These are phyloP conservation scores for Trachymyrmex septentrionalis DNA, from an alignment of 1,140 invertebrate species.

Conservation along the genomic window DNA sequence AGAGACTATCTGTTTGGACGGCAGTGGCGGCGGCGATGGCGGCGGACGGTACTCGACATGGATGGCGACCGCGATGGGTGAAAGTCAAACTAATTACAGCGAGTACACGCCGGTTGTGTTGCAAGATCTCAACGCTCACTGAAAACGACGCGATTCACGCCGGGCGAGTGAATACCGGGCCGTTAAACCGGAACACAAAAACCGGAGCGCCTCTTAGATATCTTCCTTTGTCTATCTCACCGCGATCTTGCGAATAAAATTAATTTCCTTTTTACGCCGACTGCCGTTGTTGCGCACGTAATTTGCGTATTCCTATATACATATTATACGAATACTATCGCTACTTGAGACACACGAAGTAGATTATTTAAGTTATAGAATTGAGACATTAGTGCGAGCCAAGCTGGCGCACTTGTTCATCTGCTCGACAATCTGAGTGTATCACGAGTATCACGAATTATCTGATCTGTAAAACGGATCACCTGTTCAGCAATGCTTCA, in stretches of 20 bases:
- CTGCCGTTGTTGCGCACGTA: background rate
- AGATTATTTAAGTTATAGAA: background rate
- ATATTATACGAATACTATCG: background rate
- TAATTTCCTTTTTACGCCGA: background rate
- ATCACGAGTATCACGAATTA: slow-evolving; percentile 22
- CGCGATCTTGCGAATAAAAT: slow-evolving; percentile 20
- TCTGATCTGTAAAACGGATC: slow-evolving; percentile 46
- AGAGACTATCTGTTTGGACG: background rate
- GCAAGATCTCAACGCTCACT: slow-evolving; percentile 9
- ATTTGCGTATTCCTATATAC: background rate
- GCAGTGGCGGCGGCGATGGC: background rate
- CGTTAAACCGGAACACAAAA: slow-evolving; percentile 48
- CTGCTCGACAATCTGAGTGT: background rate
- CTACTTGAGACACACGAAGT: background rate
- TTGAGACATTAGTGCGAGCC: background rate
- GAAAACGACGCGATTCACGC: slow-evolving; percentile 48
- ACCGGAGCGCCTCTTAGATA: background rate
- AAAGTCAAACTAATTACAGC: slow-evolving; percentile 63
- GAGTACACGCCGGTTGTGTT: slow-evolving; percentile 15
- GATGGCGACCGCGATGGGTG: slow-evolving; percentile 45
- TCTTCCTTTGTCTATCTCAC: slow-evolving; percentile 17
- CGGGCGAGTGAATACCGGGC: slow-evolving; percentile 20
- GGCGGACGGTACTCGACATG: slow-evolving; percentile 19
- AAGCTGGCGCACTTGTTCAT: background rate
- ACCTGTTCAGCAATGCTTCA: slow-evolving; percentile 33